Percentiles rank a stretch among this genome's conserved stretches.
Conservation (phyloP, 2,113 vertebrate genomes). For the Platichthys flesus region DNA sequence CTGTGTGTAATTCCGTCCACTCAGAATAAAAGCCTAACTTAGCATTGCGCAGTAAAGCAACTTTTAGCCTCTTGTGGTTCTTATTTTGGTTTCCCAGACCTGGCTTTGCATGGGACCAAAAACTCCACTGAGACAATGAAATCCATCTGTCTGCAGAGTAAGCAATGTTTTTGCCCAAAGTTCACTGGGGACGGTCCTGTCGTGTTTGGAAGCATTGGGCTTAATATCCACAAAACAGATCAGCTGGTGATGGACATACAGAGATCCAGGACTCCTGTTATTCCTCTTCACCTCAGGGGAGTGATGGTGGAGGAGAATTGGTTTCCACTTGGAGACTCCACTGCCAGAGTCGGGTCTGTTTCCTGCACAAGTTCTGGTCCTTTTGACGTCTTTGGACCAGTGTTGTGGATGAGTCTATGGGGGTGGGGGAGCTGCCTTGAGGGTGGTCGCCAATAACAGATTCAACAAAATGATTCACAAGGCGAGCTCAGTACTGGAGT, state of each 20-base stretch:
- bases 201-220: background rate
- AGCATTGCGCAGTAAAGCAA: no score
- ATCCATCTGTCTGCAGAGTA: no score
- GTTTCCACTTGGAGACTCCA: background rate
- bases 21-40: background rate
- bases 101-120: no score
- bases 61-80: no score
- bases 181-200: no score
- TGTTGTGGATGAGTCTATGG: background rate
- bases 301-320: background rate
- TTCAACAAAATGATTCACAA: no score
- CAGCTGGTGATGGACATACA: background rate
- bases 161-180: no score
- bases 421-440: background rate
- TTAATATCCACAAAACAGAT: background rate
- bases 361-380: background rate
- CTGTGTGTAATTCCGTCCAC: background rate
- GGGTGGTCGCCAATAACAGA: background rate
- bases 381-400: background rate
- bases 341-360: background rate
- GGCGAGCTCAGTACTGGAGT: background rate
- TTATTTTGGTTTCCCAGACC: no score
- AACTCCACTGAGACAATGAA: no score
- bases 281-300: background rate
- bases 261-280: background rate